Conservation (phyloP, 2,888 invertebrate species). For the Notocelia uddmanniana region DNA sequence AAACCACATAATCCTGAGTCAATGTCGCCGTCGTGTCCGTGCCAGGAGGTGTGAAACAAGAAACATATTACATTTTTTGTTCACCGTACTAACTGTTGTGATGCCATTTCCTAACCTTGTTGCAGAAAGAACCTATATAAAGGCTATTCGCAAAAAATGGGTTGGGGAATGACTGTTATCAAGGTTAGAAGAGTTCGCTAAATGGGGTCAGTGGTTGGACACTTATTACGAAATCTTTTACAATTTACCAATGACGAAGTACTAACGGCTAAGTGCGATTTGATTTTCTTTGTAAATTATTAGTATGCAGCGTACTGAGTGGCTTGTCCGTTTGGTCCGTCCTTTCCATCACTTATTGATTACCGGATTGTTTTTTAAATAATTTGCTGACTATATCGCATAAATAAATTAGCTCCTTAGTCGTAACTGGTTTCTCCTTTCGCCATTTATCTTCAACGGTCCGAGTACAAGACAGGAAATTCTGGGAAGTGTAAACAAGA, state of each 20-base stretch:
- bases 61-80: constrained; percentile 22
- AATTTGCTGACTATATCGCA: constrained; percentile 4
- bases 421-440: constrained; percentile 28
- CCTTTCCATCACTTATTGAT: not conserved
- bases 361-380: not conserved
- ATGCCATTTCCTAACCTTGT: constrained; percentile 34
- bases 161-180: not conserved
- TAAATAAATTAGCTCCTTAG: constrained; percentile 12
- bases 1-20: constrained; percentile 28
- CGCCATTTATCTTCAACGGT: constrained; percentile 44
- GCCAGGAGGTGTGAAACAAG: constrained; percentile 13
- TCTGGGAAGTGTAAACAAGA: constrained; percentile 64
- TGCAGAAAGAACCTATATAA: constrained; percentile 26
- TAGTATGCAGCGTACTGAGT: not conserved
- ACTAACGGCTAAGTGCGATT: constrained; percentile 5
- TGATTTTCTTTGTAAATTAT: not conserved
- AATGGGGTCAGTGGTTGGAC: constrained; percentile 8
- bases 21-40: constrained; percentile 29
- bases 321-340: not conserved
- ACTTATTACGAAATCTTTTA: constrained; percentile 16
- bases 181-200: constrained; percentile 17
- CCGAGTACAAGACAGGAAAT: constrained; percentile 42
- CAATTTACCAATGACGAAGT: constrained; percentile 4
- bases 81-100: constrained; percentile 15
- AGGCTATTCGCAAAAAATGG: constrained; percentile 12